Conservation (phyloP, 2,888 invertebrate species). For the Agonopterix heracliana region DNA sequence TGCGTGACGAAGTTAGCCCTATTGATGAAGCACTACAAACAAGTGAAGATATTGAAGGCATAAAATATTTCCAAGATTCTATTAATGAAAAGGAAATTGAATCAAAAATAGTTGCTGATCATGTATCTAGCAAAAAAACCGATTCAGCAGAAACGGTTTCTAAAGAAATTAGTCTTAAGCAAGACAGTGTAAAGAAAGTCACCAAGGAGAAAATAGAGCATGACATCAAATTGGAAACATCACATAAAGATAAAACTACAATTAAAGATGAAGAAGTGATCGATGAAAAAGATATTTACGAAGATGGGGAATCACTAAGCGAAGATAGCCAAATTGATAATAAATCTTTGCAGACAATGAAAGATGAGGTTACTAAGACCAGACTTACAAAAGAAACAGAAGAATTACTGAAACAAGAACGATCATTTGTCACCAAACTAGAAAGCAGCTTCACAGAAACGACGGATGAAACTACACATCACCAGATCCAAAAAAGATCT, state of each 20-base stretch:
- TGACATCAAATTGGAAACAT: too few species aligned
- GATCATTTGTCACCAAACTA: conserved; percentile 18
- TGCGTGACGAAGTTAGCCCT: too few species aligned
- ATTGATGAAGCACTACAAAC: too few species aligned
- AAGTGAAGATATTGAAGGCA: too few species aligned
- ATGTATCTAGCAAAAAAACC: too few species aligned
- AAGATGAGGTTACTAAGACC: conserved; percentile 17
- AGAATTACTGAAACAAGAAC: conserved; percentile 33
- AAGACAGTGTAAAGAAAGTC: too few species aligned
- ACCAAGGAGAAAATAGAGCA: too few species aligned
- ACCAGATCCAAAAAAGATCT: conserved; percentile 22
- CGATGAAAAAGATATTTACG: conserved; percentile 16
- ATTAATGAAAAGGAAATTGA: too few species aligned
- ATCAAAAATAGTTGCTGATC: too few species aligned
- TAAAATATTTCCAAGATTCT: too few species aligned
- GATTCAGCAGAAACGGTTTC: too few species aligned
- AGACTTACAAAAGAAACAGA: conserved; percentile 29
- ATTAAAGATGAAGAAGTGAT: conserved; percentile 1
- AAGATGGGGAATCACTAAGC: conserved; percentile 26
- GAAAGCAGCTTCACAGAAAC: conserved; percentile 18
- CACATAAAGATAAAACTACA: conserved; percentile 6
- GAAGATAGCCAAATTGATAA: conserved; percentile 27
- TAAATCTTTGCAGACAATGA: conserved; percentile 12
- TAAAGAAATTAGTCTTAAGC: too few species aligned
- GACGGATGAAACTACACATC: conserved; percentile 9